Evolutionary conservation across 2,113 vertebrate species (phyloP).

Genomic region (Rousettus leschenaultii): DNA sequence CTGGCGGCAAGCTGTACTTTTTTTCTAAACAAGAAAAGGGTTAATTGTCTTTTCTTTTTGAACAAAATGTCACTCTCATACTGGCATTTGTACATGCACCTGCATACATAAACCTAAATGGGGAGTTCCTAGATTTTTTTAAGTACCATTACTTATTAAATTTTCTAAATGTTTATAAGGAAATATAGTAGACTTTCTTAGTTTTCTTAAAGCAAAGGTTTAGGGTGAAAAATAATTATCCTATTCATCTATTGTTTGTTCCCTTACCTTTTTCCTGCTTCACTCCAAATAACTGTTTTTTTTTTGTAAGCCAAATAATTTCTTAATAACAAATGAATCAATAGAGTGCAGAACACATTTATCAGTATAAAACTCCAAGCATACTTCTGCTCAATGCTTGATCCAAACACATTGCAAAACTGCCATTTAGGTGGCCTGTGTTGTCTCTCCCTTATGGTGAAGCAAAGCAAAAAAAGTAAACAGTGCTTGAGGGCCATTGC

Average conservation of each 20-base stretch:
- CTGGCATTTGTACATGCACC: background rate
- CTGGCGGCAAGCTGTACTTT: too few relatives aligned
- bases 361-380: background rate
- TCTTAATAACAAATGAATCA: background rate
- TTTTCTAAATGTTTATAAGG: background rate
- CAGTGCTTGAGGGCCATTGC: background rate
- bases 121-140: background rate
- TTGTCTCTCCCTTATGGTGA: background rate
- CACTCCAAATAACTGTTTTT: background rate
- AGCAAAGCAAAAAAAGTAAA: background rate
- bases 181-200: background rate
- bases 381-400: background rate
- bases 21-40: too few relatives aligned
- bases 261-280: background rate
- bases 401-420: background rate
- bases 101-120: background rate
- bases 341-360: background rate
- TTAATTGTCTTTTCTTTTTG: background rate
- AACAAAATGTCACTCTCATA: background rate
- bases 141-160: background rate
- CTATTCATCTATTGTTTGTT: background rate
- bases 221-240: background rate
- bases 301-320: background rate
- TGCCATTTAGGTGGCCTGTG: background rate
- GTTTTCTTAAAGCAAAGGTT: background rate